Conservation (phyloP, 2,888 invertebrate genomes). For the Sarcophaga rosellei region DNA sequence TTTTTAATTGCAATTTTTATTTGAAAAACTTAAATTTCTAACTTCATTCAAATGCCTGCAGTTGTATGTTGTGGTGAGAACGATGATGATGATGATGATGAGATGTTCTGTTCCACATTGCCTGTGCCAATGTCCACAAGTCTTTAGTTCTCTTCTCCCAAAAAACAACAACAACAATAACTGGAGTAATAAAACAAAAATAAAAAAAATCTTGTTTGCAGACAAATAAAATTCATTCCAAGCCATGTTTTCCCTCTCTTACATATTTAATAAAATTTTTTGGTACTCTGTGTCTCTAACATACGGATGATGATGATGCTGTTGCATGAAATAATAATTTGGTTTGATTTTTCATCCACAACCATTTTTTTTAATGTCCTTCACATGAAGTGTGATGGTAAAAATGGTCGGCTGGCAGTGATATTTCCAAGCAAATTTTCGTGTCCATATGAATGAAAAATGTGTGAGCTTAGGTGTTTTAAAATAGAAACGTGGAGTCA, state of each 20-base stretch:
- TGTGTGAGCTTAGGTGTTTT: too few relatives aligned
- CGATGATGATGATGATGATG: constrained; percentile 8
- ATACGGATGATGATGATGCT: constrained; percentile 18
- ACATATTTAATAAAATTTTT: neutral
- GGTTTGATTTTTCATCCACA: constrained; percentile 40
- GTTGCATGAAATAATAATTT: constrained; percentile 53
- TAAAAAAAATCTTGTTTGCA: neutral
- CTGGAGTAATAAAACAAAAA: neutral
- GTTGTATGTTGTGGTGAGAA: constrained; percentile 24
- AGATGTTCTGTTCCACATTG: neutral
- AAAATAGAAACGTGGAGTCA: too few relatives aligned
- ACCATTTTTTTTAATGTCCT: neutral
- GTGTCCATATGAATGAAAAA: too few relatives aligned
- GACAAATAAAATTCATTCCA: constrained; percentile 30
- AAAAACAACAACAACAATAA: constrained; percentile 24
- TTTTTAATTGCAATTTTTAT: neutral
- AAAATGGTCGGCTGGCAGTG: too few relatives aligned
- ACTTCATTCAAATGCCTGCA: constrained; percentile 32
- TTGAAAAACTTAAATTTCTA: constrained; percentile 33
- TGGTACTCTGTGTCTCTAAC: neutral
- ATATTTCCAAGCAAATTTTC: too few relatives aligned
- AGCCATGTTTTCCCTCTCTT: constrained; percentile 1
- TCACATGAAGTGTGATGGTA: neutral
- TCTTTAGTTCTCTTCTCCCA: constrained; percentile 51
- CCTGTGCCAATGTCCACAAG: constrained; percentile 58